These are phyloP conservation scores for Drosophila parabipectinata DNA, from an alignment of 1,140 invertebrate genomes.

Conservation along the genomic window DNA sequence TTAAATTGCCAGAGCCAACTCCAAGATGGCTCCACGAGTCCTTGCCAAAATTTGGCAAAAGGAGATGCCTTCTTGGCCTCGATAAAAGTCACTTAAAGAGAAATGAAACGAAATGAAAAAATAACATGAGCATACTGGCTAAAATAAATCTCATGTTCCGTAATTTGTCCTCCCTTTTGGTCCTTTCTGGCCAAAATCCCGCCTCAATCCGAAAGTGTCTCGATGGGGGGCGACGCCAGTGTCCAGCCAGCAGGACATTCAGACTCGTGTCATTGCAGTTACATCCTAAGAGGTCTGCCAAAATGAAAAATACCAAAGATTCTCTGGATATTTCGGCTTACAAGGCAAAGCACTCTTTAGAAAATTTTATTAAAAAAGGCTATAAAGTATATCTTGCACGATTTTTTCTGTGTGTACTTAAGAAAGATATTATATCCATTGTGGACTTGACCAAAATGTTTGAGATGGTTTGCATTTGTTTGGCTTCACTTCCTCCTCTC, in stretches of 20 bases:
- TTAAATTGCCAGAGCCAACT: not conserved
- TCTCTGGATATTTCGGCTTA: slow-evolving; percentile 47
- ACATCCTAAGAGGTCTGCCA: slow-evolving; percentile 37
- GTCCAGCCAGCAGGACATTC: slow-evolving; percentile 71
- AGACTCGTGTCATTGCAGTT: slow-evolving; percentile 50
- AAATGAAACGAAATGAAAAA: slow-evolving; percentile 54
- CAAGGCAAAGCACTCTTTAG: not conserved
- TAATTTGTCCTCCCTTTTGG: not conserved
- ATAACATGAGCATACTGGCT: slow-evolving; percentile 43
- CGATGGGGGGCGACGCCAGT: slow-evolving; percentile 71
- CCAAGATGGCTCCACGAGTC: slow-evolving; percentile 36
- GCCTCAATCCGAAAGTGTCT: slow-evolving; percentile 15
- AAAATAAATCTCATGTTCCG: slow-evolving; percentile 64
- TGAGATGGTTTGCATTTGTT: slow-evolving; percentile 70
- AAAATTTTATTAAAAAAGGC: not conserved
- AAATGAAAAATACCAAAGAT: slow-evolving; percentile 37
- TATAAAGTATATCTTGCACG: not conserved
- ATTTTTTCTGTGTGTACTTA: not conserved
- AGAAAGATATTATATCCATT: slow-evolving; percentile 10
- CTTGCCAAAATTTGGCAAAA: slow-evolving; percentile 56
- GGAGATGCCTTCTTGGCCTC: slow-evolving; percentile 51
- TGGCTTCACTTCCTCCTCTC: slow-evolving; percentile 49
- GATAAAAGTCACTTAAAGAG: slow-evolving; percentile 43
- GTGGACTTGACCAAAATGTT: slow-evolving; percentile 30
- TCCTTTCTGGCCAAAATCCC: not conserved